Evolutionary conservation across 2,888 invertebrate genomes (phyloP).

Genomic region (Ochropleura leucogaster): DNA sequence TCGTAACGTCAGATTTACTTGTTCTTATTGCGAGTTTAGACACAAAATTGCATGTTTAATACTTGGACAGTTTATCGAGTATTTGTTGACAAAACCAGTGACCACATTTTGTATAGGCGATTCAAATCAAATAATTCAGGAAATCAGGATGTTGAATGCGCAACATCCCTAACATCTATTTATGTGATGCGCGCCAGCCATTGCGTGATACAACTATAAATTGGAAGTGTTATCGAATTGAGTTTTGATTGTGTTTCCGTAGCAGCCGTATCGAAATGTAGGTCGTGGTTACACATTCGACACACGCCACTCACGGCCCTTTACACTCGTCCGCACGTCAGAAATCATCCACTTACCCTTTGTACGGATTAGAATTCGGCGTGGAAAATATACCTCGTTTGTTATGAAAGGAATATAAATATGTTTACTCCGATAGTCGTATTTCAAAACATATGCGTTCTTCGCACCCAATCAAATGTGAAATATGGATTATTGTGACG

Average conservation of each 20-base stretch:
- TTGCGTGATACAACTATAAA: slow-evolving; percentile 81
- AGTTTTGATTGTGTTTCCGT: slow-evolving; percentile 85
- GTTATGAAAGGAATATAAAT: slow-evolving; percentile 58
- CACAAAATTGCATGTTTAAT: neutral
- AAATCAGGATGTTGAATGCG: slow-evolving; percentile 19
- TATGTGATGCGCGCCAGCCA: slow-evolving; percentile 63
- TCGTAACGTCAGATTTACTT: neutral
- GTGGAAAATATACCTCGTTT: slow-evolving; percentile 63
- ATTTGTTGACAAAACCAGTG: neutral
- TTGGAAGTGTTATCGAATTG: slow-evolving; percentile 84
- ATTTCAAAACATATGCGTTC: slow-evolving; percentile 50
- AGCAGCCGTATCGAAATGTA: slow-evolving; percentile 78
- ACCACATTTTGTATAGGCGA: slow-evolving; percentile 6
- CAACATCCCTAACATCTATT: slow-evolving; percentile 69
- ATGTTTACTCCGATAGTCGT: slow-evolving; percentile 53
- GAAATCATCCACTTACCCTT: slow-evolving; percentile 82
- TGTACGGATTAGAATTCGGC: slow-evolving; percentile 73
- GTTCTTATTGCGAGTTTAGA: neutral
- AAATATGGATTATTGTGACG: slow-evolving; percentile 56
- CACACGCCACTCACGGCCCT: slow-evolving; percentile 78
- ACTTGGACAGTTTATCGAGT: neutral
- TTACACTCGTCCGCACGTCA: slow-evolving; percentile 77
- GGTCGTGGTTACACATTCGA: slow-evolving; percentile 83
- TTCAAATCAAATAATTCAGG: slow-evolving; percentile 33
- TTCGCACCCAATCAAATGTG: slow-evolving; percentile 50